Evolutionary conservation across 53 echinoderm and acorn worm species (phyloP).

Genomic region (Mesocentrotus franciscanus): DNA sequence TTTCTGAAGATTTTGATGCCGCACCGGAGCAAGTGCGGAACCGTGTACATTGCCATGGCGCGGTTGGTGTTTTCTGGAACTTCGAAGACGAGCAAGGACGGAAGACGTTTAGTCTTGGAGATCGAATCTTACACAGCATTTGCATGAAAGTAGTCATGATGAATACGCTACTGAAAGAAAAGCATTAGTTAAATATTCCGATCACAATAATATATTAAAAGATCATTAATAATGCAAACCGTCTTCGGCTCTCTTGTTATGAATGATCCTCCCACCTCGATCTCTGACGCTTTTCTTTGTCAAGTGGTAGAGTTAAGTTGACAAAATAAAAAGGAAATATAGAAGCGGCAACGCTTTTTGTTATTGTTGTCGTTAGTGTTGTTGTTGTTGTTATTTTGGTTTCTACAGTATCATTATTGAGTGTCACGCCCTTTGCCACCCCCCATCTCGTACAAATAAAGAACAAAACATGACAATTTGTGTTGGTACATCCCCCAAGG

Average conservation of each 20-base stretch:
- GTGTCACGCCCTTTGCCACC: too few species aligned
- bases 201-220: not conserved
- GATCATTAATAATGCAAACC: not conserved
- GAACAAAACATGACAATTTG: too few species aligned
- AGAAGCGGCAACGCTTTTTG: too few species aligned
- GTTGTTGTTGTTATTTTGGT: too few species aligned
- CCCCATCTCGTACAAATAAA: too few species aligned
- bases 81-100: not conserved
- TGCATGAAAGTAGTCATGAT: slow-evolving; percentile 41
- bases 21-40: slow-evolving; percentile 29
- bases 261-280: not conserved
- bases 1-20: slow-evolving; percentile 51
- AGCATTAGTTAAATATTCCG: not conserved
- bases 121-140: slow-evolving; percentile 4
- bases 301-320: too few species aligned
- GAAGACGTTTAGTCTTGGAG: not conserved
- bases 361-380: too few species aligned
- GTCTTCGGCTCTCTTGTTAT: not conserved
- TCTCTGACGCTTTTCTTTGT: too few species aligned
- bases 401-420: too few species aligned
- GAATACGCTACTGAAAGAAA: not conserved
- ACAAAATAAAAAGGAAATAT: too few species aligned
- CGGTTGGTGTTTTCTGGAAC: not conserved
- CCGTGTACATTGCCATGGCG: not conserved
- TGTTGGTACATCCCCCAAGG: too few species aligned